Conservation (phyloP, 2,888 invertebrate species). For the Netelia melanura region DNA sequence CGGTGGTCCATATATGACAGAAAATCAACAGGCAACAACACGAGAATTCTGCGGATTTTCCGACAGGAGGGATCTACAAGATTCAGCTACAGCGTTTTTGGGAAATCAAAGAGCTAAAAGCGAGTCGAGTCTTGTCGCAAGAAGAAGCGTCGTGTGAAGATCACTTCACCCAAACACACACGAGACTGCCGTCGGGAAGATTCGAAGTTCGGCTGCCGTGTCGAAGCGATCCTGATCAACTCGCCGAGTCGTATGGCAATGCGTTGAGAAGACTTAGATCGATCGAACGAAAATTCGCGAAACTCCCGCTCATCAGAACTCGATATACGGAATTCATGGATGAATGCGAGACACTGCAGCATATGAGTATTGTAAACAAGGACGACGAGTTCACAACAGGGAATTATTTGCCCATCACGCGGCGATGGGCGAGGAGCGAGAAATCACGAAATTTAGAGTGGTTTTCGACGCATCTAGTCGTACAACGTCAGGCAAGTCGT, state of each 20-base stretch:
- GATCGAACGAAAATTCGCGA: slow-evolving; percentile 69
- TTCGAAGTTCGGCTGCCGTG: too few relatives aligned
- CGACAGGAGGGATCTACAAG: slow-evolving; percentile 32
- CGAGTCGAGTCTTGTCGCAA: neutral
- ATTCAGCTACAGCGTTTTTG: slow-evolving; percentile 57
- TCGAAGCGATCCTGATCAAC: too few relatives aligned
- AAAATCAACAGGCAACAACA: neutral
- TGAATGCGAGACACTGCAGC: slow-evolving; percentile 75
- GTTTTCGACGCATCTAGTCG: slow-evolving; percentile 76
- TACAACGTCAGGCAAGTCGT: slow-evolving; percentile 64
- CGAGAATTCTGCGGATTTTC: slow-evolving; percentile 43
- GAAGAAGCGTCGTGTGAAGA: slow-evolving; percentile 56
- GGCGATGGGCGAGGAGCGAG: slow-evolving; percentile 70
- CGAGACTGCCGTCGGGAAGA: too few relatives aligned
- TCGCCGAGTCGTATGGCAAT: too few relatives aligned
- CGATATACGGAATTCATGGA: slow-evolving; percentile 65
- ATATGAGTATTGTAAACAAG: slow-evolving; percentile 66
- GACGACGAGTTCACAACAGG: neutral
- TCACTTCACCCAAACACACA: slow-evolving; percentile 26
- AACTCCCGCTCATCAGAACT: slow-evolving; percentile 26
- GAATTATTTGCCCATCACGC: slow-evolving; percentile 76
- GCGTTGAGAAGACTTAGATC: slow-evolving; percentile 65
- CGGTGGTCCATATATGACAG: slow-evolving; percentile 29
- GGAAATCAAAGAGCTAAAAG: slow-evolving; percentile 43
- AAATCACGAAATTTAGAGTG: slow-evolving; percentile 74